phyloP scores from a whole-genome alignment of 2,888 invertebrate genomes.

The Volucella bombylans region DNA sequence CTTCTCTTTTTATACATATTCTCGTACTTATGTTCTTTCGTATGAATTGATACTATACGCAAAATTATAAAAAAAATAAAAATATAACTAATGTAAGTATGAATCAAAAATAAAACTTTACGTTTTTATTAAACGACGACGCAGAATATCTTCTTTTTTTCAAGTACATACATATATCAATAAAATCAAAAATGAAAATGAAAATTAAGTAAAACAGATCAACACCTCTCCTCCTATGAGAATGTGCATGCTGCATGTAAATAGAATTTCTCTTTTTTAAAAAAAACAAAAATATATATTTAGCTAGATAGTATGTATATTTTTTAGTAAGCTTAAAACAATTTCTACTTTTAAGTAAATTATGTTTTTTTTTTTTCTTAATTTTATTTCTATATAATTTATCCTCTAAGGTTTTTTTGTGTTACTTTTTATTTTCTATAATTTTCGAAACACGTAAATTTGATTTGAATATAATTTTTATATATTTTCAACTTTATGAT shows the following conservation, averaged over 20 bases:
- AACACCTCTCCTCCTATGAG: constrained; percentile 82
- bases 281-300: constrained; percentile 53
- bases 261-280: constrained; percentile 58
- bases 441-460: constrained; percentile 17
- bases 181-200: constrained; percentile 60
- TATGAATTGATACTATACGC: constrained; percentile 17
- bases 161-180: constrained; percentile 35
- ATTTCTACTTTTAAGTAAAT: constrained; percentile 51
- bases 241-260: constrained; percentile 77
- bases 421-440: constrained; percentile 17
- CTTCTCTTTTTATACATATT: constrained; percentile 59
- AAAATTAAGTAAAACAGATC: constrained; percentile 79
- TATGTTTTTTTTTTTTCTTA: constrained; percentile 23
- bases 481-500: constrained; percentile 16
- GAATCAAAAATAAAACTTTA: constrained; percentile 68
- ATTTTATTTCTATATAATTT: constrained; percentile 62
- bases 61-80: constrained; percentile 41
- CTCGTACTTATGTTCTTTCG: constrained; percentile 50
- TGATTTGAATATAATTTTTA: constrained; percentile 27
- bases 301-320: constrained; percentile 50
- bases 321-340: constrained; percentile 61
- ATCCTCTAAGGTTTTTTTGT: constrained; percentile 50
- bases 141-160: constrained; percentile 41
- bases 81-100: constrained; percentile 78
- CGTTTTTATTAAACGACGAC: constrained; percentile 46